Base-by-base conservation (phyloP, 2,888 invertebrate species). In the Nasonovia ribisnigri region DNA sequence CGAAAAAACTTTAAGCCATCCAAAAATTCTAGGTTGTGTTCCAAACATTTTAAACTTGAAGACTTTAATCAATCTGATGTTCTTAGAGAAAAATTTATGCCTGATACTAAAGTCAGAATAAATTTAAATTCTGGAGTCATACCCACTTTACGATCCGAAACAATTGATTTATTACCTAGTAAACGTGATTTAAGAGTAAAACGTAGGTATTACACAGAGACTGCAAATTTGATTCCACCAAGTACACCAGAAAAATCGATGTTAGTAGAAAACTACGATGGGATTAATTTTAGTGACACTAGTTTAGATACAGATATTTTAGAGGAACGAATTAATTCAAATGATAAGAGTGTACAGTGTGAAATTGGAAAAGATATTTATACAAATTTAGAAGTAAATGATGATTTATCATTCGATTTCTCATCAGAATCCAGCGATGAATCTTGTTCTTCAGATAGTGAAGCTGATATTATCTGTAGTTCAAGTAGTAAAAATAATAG, bases 11-110 rank as follows among this genome's bases (percentile, higher is more conserved):
- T 77, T 77, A 77, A 20, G 16, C 36, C 77, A 36, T 77, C 36
- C 36, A 77, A 36, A 36, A 77, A 77, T 77, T 77, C 20, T 77
- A 77, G 77, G 36, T 77, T 77, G 77, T 77, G 77, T 20, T 77
- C 77, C 36, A 16, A 77, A 77, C 77, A 77, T 77, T 77, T 77
- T 77, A 77, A 77, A 43, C 84, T 43, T 43, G 84, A 84, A 43
- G 84, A 84, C 26, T 84, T 84, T 84, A 84, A 84, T 84, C 84
- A 84, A 84, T 84, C 84, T 84, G 84, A 84, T 84, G 43, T 84
- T 84, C 84, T 84, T 46, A 46, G 84, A 84, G 26, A 84, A 84
- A 84, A 84, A 84, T 46, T 84, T 26, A 84, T 84, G 84, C 42
- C 43, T 2, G 29, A 84, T 84, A 84, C 43, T 46, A 84, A 43